Base-by-base conservation (phyloP, 1,140 invertebrate genomes). In the Choristoneura fumiferana region DNA sequence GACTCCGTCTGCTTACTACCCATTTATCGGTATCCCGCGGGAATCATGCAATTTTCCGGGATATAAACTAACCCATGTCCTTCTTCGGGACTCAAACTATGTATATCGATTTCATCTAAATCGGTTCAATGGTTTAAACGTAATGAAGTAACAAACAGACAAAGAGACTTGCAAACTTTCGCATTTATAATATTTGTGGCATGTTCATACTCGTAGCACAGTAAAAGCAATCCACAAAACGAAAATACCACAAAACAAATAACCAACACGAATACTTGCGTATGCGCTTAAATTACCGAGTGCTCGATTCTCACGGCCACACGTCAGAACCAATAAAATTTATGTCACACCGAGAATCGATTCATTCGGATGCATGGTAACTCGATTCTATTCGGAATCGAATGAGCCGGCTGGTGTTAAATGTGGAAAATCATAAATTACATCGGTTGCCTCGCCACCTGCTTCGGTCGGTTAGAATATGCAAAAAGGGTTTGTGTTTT, bases 301-400 rank as follows among this genome's bases (percentile, higher is more conserved):
- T 49, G 10, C 22, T 64, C 59, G 62, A 65, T 71, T 71, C 69
- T 71, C 69, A 71, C 69, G 64, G 60, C 36, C 37, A 12, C 62
- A 61, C 67, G 69, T 71, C 69, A 65, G 54, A 58, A 54, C 43
- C 65, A 71, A 71, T 71, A 66, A 65, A 68, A 60, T 71, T 71
- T 68, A 71, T 60, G 63, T 58, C 54, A 68, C 59, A 58, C 10
- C 39, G 53, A 61, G 65, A 60, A 63, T 57, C 57, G 63, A 40
- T 55, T 52, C 58, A 36, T 56, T 8, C 29, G 18, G 18, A 49
- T 49, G 43, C 43, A 45, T 18, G 22, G 43, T 29, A 29, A 29
- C 22, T 33, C 43, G 43, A 49, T 49, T 49, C 43, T 49, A 49
- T 49, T 49, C 12, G 43, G 43, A 49, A 49, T 49, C 43, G 43